Evolutionary conservation across 64 coral and sea anemone species (phyloP).

Genomic region (Montipora foliosa): DNA sequence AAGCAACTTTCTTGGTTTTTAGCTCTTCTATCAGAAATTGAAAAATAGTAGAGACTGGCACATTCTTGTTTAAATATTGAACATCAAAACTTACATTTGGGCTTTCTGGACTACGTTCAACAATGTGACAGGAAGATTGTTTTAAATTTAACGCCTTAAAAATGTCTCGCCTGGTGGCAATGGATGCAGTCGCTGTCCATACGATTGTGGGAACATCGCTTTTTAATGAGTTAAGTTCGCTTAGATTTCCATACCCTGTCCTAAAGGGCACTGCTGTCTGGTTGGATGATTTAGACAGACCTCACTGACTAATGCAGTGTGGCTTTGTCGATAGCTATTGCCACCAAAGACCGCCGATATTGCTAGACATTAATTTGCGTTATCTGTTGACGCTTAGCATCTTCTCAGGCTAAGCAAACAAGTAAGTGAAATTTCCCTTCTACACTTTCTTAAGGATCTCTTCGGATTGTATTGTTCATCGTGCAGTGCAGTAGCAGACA

Average conservation of each 20-base stretch:
- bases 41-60: conserved; percentile 25
- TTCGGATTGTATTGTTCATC: too few species aligned
- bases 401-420: too few species aligned
- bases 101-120: conserved; percentile 46
- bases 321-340: conserved; percentile 31
- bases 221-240: not conserved
- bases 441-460: too few species aligned
- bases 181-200: conserved; percentile 44
- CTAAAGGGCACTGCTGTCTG: conserved; percentile 15
- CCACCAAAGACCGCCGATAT: conserved; percentile 7
- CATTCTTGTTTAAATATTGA: conserved; percentile 44
- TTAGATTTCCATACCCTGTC: conserved; percentile 33
- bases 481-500: too few species aligned
- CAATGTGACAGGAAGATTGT: not conserved
- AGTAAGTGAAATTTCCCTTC: too few species aligned
- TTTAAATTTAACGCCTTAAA: conserved; percentile 42
- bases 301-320: conserved; percentile 62
- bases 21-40: too few species aligned
- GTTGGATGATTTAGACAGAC: not conserved
- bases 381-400: too few species aligned
- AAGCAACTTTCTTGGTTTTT: not conserved
- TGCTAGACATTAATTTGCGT: not conserved
- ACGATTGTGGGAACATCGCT: conserved; percentile 14
- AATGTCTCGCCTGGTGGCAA: conserved; percentile 39
- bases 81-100: conserved; percentile 29